Evolutionary conservation across 1,140 invertebrate genomes (phyloP).

Genomic region (Proctacanthus coquilletti): DNA sequence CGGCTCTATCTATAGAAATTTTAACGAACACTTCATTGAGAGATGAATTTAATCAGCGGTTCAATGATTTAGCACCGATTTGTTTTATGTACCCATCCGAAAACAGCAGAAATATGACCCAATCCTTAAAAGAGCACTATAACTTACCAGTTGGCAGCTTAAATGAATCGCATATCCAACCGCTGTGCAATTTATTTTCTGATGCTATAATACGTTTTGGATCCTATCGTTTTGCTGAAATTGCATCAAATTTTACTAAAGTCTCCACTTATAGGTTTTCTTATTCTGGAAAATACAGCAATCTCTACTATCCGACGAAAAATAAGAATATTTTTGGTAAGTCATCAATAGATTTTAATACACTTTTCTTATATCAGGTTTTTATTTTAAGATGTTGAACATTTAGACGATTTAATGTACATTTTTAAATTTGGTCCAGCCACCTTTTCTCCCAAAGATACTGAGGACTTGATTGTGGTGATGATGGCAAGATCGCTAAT

Average conservation of each 20-base stretch:
- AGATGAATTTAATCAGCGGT: conserved; percentile 29
- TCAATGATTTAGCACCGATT: conserved; percentile 32
- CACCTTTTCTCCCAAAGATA: background rate
- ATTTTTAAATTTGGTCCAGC: conserved; percentile 26
- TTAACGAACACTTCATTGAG: conserved; percentile 23
- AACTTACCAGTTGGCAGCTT: conserved; percentile 28
- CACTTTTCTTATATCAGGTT: conserved; percentile 2
- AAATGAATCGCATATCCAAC: conserved; percentile 26
- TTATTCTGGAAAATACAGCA: conserved; percentile 33
- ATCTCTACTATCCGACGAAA: conserved; percentile 14
- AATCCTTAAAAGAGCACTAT: conserved; percentile 18
- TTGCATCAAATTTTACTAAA: conserved; percentile 12
- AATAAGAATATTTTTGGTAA: conserved; percentile 12
- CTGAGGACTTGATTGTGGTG: conserved; percentile 4
- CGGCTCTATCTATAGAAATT: conserved; percentile 15
- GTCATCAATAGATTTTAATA: background rate
- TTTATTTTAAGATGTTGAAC: conserved; percentile 28
- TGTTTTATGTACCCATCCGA: conserved; percentile 29
- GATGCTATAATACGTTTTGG: conserved; percentile 23
- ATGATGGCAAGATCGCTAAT: no score
- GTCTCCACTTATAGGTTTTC: conserved; percentile 34
- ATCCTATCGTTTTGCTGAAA: conserved; percentile 27
- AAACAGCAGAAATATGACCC: conserved; percentile 1
- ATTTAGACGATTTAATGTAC: conserved; percentile 43
- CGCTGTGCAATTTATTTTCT: conserved; percentile 23